Base-by-base conservation (phyloP, 2,113 vertebrate genomes). In the Maylandia zebra region DNA sequence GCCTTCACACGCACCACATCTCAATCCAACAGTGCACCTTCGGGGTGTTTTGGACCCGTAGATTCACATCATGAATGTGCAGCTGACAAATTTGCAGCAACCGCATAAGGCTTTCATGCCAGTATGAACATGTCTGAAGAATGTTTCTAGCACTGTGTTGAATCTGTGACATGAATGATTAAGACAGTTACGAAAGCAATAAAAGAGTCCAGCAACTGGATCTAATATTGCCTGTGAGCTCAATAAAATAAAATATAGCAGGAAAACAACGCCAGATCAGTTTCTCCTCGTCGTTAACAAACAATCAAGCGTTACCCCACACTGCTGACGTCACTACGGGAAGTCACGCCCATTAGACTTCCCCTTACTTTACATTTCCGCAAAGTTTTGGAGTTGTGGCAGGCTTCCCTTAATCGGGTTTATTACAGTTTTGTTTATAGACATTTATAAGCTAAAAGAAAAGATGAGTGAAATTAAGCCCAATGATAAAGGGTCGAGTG, bases 401-500 rank as follows among this genome's bases (percentile, higher is more conserved):
- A 10, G 32, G 22, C 4, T 61, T 19, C 8, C 7, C 7, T n/a
- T 36, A 4, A 17, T 6, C 13, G 1, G 8, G 1, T 4, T 8
- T 4, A 1, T 13, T 3, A 3, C 3, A 3, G 5, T 11, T 10
- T 52, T 12, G 2, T 69, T 69, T 69, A 8, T 22, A 69, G 24
- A 57, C 19, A 12, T 4, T 4, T 2, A 3, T 2, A 71, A 80
- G 7, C 5, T 53, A 6, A 6, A 1, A 83, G 90, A 36, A 61
- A 94, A 45, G 59, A 96, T 96, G 95, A 95, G 95, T 43, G 95
- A 96, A 50, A 91, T 95, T 1, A 92, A 94, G 16, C 27, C 55
- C 2, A 82, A 48, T 3, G 55, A 85, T 1, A 2, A 27, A 2
- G 6, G 56, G 30, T 56, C 12, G 1, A 8, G 38, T 4, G 76